Percentiles rank a stretch among this genome's conserved stretches.
Conservation (phyloP, 1,140 invertebrate species). For the Drosophila virilis region DNA sequence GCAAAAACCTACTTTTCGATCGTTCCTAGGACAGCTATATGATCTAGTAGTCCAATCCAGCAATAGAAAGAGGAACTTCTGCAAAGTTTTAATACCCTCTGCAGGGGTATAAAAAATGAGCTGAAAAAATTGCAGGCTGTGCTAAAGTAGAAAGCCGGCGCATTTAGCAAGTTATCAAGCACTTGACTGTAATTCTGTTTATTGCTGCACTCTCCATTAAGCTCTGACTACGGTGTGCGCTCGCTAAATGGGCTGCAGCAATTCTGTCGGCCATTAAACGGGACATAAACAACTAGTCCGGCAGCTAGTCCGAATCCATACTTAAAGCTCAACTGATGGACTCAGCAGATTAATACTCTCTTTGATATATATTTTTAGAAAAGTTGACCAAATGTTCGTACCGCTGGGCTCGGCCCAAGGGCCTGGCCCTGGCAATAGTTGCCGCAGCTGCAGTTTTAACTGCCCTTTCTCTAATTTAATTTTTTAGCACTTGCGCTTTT, state of each 20-base stretch:
- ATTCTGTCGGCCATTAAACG: not conserved
- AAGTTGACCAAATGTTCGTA: conserved; percentile 1
- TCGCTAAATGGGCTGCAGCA: conserved; percentile 21
- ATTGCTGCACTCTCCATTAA: conserved; percentile 72
- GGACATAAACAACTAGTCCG: too few relatives aligned
- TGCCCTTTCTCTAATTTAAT: conserved; percentile 75
- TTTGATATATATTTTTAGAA: not conserved
- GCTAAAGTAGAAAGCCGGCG: conserved; percentile 35
- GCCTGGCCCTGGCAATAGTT: conserved; percentile 37
- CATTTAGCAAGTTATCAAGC: conserved; percentile 77
- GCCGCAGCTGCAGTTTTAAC: conserved; percentile 66
- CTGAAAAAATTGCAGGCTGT: conserved; percentile 14
- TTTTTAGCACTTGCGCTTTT: conserved; percentile 68
- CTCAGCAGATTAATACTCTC: not conserved
- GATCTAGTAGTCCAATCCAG: too few relatives aligned
- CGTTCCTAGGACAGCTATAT: too few relatives aligned
- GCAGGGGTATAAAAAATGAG: not conserved
- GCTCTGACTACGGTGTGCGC: conserved; percentile 21
- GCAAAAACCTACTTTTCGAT: too few relatives aligned
- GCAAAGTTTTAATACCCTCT: too few relatives aligned
- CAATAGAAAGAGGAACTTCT: too few relatives aligned
- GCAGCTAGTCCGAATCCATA: too few relatives aligned
- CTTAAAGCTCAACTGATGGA: too few relatives aligned
- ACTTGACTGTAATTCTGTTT: conserved; percentile 81
- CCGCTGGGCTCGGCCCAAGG: conserved; percentile 27